Evolutionary conservation across 2,113 vertebrate genomes (phyloP), one percentile per base, ranked within the genome.

Genomic region (Acrocephalus kingi): DNA sequence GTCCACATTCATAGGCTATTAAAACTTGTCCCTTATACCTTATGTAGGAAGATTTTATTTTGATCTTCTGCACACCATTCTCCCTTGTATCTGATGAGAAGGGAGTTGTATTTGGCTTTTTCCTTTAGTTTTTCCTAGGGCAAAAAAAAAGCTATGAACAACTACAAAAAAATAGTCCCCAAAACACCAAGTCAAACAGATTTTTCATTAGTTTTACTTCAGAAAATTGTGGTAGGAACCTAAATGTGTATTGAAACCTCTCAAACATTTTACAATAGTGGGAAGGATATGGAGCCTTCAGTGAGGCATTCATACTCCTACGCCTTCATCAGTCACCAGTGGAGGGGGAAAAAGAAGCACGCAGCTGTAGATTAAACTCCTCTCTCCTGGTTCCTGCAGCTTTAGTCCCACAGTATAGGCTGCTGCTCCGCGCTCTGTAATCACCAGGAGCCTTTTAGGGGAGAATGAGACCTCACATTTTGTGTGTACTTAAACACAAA

Each of bases 161-260:
- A 24, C 41, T 45, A 45, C 11, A 69, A 39, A 28, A 59, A 61
- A 75, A 13, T 15, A 48, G 30, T 59, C 35, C 24, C 55, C 21
- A 59, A 63, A 89, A 39, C 48, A 74, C 63, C 33, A 74, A 63
- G 33, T 55, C 55, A 88, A 78, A 56, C 48, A 25, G 52, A 71
- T 81, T 77, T 35, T 76, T 90, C 46, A 30, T 89, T 41, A 45
- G 39, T 92, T 88, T 85, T 84, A 45, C 72, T 77, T 85, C 79
- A 86, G 75, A 63, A 86, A 59, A 63, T n/a, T 58, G 45, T 89
- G 56, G 52, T 82, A 95, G 61, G 52, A 59, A 24, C 41, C 46
- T 78, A 49, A 61, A 84, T 45, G 31, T 39, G 9, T 61, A 43
- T 71, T 66, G 87, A 91, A 93, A 80, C 35, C 66, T 79, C 66